phyloP scores from a whole-genome alignment of 2,888 invertebrate genomes.

The Andrena trimmerana region DNA sequence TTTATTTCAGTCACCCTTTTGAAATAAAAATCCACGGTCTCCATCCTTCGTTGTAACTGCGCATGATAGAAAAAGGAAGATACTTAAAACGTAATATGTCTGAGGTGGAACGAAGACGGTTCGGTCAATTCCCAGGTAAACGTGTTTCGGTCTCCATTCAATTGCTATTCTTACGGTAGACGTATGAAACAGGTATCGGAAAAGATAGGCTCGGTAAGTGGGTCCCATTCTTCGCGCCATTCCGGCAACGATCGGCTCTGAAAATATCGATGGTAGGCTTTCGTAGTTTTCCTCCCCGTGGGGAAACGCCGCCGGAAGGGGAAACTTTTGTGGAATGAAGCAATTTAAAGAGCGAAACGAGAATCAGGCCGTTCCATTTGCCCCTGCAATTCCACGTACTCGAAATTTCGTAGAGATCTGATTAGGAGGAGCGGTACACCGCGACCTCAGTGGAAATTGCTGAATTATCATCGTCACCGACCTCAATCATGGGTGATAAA shows the following conservation, averaged over 20 bases:
- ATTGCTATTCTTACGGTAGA: background rate
- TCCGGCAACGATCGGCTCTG: conserved; percentile 25
- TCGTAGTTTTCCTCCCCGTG: conserved; percentile 19
- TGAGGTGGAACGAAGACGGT: background rate
- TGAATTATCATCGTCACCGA: conserved; percentile 46
- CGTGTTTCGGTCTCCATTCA: background rate
- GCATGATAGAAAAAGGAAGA: background rate
- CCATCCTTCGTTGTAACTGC: background rate
- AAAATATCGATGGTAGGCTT: conserved; percentile 28
- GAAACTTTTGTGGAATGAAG: conserved; percentile 48
- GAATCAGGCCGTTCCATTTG: conserved; percentile 23
- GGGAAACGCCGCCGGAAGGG: conserved; percentile 5
- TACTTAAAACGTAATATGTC: background rate
- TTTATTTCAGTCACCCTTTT: conserved; percentile 35
- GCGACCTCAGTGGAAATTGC: conserved; percentile 51
- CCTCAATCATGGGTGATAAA: conserved; percentile 53
- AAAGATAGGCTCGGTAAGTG: conserved; percentile 16
- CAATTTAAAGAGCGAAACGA: conserved; percentile 53
- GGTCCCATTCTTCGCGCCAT: conserved; percentile 15
- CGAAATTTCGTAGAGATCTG: conserved; percentile 52
- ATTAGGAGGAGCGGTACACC: conserved; percentile 46
- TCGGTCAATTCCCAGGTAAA: conserved; percentile 5
- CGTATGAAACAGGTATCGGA: conserved; percentile 12
- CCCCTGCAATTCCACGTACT: conserved; percentile 31
- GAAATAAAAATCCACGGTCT: conserved; percentile 16